Percentiles rank a stretch among this genome's conserved stretches.
Evolutionary conservation across 2,797 vertebrate species (phyloP).

Genomic region (Synanceia verrucosa): DNA sequence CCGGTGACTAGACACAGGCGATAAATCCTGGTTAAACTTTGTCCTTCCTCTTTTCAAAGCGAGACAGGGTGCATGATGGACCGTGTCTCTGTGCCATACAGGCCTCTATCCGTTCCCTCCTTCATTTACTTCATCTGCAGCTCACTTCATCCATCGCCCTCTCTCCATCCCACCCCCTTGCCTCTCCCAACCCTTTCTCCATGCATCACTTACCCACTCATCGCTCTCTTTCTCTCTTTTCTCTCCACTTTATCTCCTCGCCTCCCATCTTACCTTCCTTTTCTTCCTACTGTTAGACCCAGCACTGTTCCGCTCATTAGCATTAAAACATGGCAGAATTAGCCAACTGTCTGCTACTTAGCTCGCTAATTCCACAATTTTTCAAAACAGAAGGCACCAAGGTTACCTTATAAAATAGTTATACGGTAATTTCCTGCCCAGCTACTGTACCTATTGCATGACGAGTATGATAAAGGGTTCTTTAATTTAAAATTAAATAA

Average conservation of each 20-base stretch:
- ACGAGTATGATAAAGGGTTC: neutral
- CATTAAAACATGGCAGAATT: too few relatives aligned
- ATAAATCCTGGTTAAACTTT: slow-evolving; percentile 80
- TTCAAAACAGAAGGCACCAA: neutral
- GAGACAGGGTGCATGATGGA: slow-evolving; percentile 73
- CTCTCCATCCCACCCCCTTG: slow-evolving; percentile 30
- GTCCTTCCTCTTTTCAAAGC: slow-evolving; percentile 76
- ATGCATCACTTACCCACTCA: slow-evolving; percentile 43
- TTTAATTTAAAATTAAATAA: too few relatives aligned
- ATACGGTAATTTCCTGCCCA: neutral
- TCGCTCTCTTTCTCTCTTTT: slow-evolving; percentile 6
- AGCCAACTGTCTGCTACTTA: too few relatives aligned
- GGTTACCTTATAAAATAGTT: neutral
- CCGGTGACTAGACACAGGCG: slow-evolving; percentile 67
- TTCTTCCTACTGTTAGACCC: too few relatives aligned
- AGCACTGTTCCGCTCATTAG: too few relatives aligned
- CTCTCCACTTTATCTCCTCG: slow-evolving; percentile 9
- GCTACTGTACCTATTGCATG: neutral
- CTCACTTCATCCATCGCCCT: slow-evolving; percentile 43
- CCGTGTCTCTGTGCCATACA: slow-evolving; percentile 60
- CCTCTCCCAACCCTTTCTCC: slow-evolving; percentile 23
- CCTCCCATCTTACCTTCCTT: slow-evolving; percentile 1
- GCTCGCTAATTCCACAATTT: too few relatives aligned
- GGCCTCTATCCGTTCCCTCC: slow-evolving; percentile 47
- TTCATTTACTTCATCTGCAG: slow-evolving; percentile 57